Base-by-base conservation (phyloP, 2,113 vertebrate species). In the Tautogolabrus adspersus region DNA sequence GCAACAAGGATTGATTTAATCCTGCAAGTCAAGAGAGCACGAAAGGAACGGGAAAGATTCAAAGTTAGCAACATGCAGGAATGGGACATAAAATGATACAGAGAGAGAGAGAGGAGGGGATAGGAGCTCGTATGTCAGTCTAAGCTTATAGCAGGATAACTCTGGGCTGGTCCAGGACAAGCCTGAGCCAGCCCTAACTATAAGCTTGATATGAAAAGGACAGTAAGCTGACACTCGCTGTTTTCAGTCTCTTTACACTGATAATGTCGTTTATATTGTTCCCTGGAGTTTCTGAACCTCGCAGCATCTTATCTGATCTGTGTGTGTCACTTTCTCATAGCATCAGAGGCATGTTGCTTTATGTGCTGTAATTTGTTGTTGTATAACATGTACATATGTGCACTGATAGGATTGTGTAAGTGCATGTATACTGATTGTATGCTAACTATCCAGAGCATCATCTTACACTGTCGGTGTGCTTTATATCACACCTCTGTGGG, bases 341-440 rank as follows among this genome's bases (percentile, higher is more conserved):
- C 65, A 38, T 51, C 30, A 72, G 55, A 88, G 54, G 47, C 52
- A 12, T 61, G 51, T 51, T 42, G 23, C 49, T 74, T 82, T 85
- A 51, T 72, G 67, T 64, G 49, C 82, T 69, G n/a, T 66, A 81
- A 83, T 85, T 83, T 77, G 67, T 84, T 83, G 44, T 65, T 77
- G 52, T 30, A 58, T 74, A 63, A 68, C 42, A 68, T 81, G 63
- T 78, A 49, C 65, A 49, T 63, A 68, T 80, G 67, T 73, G 34
- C 71, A 46, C 71, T 21, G 79, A 73, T 42, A 76, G 47, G 60
- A 84, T 64, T 89, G 81, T 81, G 72, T 67, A 22, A 71, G 54
- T 84, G 75, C 73, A 79, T 87, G 77, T 70, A 57, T 81, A 65
- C 58, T 30, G 15, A 73, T 83, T 89, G 77, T 86, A 57, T 75